Conservation (phyloP, 2,113 vertebrate species). For the Puntigrus tetrazona region DNA sequence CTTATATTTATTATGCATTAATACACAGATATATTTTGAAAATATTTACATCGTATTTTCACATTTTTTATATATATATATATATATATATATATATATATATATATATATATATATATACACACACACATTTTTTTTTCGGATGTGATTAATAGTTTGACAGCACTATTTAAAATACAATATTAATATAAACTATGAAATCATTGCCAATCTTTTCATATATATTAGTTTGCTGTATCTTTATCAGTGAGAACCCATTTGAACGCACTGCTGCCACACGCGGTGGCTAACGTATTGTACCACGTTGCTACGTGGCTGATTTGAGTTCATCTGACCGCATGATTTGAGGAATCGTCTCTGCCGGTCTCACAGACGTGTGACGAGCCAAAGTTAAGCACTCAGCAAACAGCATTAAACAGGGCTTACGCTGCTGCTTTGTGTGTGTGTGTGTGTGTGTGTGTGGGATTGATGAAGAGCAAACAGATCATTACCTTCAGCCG, state of each 20-base stretch:
- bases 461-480: slow-evolving; percentile 7
- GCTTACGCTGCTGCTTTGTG: background rate
- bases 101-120: too few species aligned
- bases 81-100: too few species aligned
- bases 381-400: background rate
- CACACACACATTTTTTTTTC: too few species aligned
- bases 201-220: too few species aligned
- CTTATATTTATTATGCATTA: too few species aligned
- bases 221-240: background rate
- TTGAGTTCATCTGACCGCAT: background rate
- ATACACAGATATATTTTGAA: too few species aligned
- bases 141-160: too few species aligned
- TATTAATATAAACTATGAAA: too few species aligned
- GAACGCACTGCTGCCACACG: background rate
- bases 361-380: background rate
- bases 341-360: background rate
- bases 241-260: background rate
- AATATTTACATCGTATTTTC: too few species aligned
- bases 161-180: too few species aligned
- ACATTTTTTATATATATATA: too few species aligned
- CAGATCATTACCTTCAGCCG: slow-evolving; percentile 6
- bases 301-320: background rate
- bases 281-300: background rate
- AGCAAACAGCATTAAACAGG: slow-evolving; percentile 6
- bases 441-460: background rate